Evolutionary conservation across 2,113 vertebrate genomes (phyloP), one percentile per base, ranked within the genome.

Genomic region (Zingel zingel): DNA sequence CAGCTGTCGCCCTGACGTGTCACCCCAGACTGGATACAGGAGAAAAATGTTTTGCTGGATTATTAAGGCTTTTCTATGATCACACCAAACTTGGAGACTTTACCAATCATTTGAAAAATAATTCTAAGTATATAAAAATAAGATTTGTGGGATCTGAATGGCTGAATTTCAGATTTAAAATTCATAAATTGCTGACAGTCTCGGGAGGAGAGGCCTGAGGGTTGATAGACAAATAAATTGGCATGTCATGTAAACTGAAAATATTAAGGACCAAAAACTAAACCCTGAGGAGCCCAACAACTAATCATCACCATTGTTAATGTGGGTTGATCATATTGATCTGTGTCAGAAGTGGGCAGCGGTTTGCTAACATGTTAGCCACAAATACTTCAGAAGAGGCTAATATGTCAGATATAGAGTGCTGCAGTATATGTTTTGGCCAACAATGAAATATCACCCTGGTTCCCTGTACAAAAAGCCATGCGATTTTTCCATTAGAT

Each of bases 211-310:
- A 5, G 7, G 7, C 23, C 23, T 13, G 30, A 19, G 3, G 19
- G 8, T 36, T 25, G 4, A 23, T 11, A 11, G 39, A 43, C 39
- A 0, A 43, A 43, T 43, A 43, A 43, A 10, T 43, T 12, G 8
- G 25, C 36, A 56, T 27, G 16, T 45, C 19, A 53, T 21, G 19
- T 63, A 30, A 48, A 54, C 0, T 39, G 19, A 47, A 71, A 71
- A n/a, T 39, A 6, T 18, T 19, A 10, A 64, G 33, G 68, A 80
- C 39, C 39, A 2, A 64, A 7, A 21, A 2, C 0, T 27, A 47
- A 79, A 30, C 66, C 66, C 57, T 64, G 58, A 71, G 58, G 58
- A 56, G 45, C 36, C 36, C 33, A 23, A 56, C 57, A 61, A 2
- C 7, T 5, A 4, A 9, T 23, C 0, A 54, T 5, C 21, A 3